Base-by-base conservation (phyloP, 2,888 invertebrate species). In the Morinoia aosen region DNA sequence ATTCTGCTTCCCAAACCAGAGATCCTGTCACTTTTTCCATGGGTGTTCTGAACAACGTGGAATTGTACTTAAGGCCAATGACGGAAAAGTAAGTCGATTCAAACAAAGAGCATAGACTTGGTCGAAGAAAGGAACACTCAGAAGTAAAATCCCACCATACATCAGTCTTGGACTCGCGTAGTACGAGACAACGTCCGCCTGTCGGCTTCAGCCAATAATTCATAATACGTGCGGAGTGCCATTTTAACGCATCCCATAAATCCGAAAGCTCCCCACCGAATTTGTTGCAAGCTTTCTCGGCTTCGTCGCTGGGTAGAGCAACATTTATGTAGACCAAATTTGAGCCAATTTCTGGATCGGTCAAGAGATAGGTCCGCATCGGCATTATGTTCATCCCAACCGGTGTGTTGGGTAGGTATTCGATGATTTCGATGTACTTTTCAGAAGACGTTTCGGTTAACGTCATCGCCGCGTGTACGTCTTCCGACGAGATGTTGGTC, bases 1-100 rank as follows among this genome's bases (percentile, higher is more conserved):
- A 93, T 57, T 93, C 93, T 14, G 93, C 93, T 5, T 93, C 93
- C 93, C 93, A 93, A 93, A 16, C 8, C 19, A 93, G 33, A 33
- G 19, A 10, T n/a, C 57, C n/a, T 7, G 3, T 19, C 1, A 93
- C 10, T 48, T 48, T 93, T n/a, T 58, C 57, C 93, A 93, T 57
- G n/a, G 93, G 93, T 10, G 48, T 57, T 33, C 93, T 39, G 57
- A 57, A 48, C 25, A 19, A 25, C 12, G 8, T 14, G 57, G 8
- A 10, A 8, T 4, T 3, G 57, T 93, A 57, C n/a, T n/a, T n/a
- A 7, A 56, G 19, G 39, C 93, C 93, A 12, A 93, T 93, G 58
- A 93, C 7, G 57, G 7, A 93, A 5, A 57, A 93, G 0, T 19
- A 3, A 3, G 14, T 93, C 5, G 93, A 14, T 0, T 10, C 57